These are phyloP conservation scores for Oncorhynchus keta DNA, from an alignment of 2,113 vertebrate genomes.

Conservation along the genomic window DNA sequence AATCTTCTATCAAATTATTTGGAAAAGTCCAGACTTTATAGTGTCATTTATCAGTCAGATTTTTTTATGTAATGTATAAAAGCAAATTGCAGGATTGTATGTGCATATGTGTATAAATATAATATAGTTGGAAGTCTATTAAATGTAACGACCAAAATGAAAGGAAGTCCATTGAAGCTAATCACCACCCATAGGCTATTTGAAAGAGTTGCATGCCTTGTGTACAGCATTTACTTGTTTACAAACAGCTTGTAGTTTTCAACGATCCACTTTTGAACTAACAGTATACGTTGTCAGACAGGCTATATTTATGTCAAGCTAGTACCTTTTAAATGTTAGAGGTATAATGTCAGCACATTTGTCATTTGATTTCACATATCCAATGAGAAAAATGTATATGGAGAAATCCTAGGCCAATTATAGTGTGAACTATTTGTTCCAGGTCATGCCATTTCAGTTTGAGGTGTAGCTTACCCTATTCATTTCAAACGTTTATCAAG, in stretches of 20 bases:
- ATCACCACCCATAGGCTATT: conserved; percentile 33
- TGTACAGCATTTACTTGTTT: conserved; percentile 43
- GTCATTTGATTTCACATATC: background rate
- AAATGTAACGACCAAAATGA: conserved; percentile 65
- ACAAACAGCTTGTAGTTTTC: conserved; percentile 46
- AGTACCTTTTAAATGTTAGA: conserved; percentile 17
- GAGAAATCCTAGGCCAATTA: background rate
- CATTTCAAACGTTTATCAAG: background rate
- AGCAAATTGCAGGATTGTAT: conserved; percentile 34
- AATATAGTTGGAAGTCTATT: conserved; percentile 58
- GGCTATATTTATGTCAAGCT: background rate
- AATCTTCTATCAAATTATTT: conserved; percentile 19
- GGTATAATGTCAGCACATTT: background rate
- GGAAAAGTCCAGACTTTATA: conserved; percentile 3
- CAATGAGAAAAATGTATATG: background rate
- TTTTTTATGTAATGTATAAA: conserved; percentile 63
- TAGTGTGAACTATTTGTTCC: background rate
- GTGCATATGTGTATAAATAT: conserved; percentile 57
- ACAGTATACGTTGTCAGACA: background rate
- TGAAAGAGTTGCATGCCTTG: conserved; percentile 34
- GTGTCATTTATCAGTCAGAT: conserved; percentile 30
- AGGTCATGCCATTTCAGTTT: background rate
- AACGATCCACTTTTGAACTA: conserved; percentile 11
- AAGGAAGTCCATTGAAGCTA: conserved; percentile 39
- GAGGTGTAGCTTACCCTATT: background rate